Conservation (phyloP, 2,888 invertebrate genomes). For the Acleris holmiana region DNA sequence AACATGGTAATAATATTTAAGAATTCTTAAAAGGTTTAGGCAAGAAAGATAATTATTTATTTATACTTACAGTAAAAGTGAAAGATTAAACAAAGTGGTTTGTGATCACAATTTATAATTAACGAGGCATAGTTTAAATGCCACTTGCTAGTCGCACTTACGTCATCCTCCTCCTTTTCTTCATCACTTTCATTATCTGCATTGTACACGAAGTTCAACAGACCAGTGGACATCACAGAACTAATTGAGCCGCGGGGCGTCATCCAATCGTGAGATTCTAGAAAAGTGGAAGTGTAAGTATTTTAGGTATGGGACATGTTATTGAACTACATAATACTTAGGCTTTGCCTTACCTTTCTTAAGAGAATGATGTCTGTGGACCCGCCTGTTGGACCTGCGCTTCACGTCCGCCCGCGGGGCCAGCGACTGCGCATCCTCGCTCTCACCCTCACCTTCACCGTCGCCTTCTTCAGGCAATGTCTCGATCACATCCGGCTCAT, state of each 20-base stretch:
- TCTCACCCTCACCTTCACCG: conserved; percentile 56
- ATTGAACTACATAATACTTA: neutral
- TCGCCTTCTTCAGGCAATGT: conserved; percentile 63
- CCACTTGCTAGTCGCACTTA: conserved; percentile 39
- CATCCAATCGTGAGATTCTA: conserved; percentile 77
- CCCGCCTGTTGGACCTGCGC: conserved; percentile 62
- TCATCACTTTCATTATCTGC: conserved; percentile 66
- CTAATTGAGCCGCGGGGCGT: conserved; percentile 75
- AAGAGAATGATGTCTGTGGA: conserved; percentile 70
- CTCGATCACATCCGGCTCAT: conserved; percentile 67
- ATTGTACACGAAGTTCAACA: conserved; percentile 69
- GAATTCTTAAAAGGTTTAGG: too few species aligned
- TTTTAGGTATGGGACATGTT: neutral
- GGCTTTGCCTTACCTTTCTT: conserved; percentile 60
- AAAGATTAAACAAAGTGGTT: too few species aligned
- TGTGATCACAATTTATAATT: too few species aligned
- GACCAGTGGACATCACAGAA: conserved; percentile 71
- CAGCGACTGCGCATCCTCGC: conserved; percentile 48
- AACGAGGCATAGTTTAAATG: neutral
- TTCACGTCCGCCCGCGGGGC: conserved; percentile 62
- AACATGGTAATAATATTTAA: too few species aligned
- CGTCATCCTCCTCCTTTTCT: conserved; percentile 68
- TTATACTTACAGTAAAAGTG: too few species aligned
- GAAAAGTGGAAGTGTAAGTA: neutral
- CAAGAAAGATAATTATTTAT: too few species aligned